phyloP scores from a whole-genome alignment of 30 jellyfish, hydroid and myxozoan species.

The Hydractinia echinata region DNA sequence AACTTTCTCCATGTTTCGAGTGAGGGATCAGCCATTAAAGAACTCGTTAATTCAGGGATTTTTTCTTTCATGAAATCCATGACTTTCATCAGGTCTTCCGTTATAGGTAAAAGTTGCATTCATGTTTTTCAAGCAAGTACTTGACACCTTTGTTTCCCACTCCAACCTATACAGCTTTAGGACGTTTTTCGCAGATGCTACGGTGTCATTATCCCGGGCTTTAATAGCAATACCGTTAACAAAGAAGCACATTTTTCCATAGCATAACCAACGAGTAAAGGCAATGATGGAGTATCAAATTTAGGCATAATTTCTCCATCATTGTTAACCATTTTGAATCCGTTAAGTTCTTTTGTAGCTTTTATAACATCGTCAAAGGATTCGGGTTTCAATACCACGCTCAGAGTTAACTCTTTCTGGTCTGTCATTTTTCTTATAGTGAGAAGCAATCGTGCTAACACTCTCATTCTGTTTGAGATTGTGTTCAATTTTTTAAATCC shows the following conservation, averaged over 20 bases:
- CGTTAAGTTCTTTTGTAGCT: constrained; percentile 32
- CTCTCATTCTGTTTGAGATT: constrained; percentile 34
- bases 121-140: constrained; percentile 26
- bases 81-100: constrained; percentile 36
- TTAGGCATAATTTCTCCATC: constrained; percentile 28
- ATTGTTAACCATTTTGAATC: not conserved
- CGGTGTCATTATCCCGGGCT: no score
- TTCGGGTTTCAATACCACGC: constrained; percentile 24
- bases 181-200: not conserved
- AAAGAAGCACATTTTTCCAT: no score
- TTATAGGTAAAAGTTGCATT: constrained; percentile 30
- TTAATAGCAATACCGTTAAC: no score
- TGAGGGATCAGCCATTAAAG: no score
- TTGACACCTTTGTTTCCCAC: constrained; percentile 1
- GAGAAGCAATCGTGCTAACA: constrained; percentile 40
- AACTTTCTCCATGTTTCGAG: no score
- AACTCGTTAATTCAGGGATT: no score
- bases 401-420: constrained; percentile 9
- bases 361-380: constrained; percentile 21
- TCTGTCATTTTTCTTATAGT: constrained; percentile 13
- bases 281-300: constrained; percentile 34
- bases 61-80: constrained; percentile 23
- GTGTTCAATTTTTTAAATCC: not conserved
- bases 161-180: constrained; percentile 9
- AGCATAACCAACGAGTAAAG: no score